A percentile compares a stretch with the other conserved stretches of the same genome.
Evolutionary conservation across 64 coral and sea anemone genomes (phyloP).

Genomic region (Platygyra sinensis): DNA sequence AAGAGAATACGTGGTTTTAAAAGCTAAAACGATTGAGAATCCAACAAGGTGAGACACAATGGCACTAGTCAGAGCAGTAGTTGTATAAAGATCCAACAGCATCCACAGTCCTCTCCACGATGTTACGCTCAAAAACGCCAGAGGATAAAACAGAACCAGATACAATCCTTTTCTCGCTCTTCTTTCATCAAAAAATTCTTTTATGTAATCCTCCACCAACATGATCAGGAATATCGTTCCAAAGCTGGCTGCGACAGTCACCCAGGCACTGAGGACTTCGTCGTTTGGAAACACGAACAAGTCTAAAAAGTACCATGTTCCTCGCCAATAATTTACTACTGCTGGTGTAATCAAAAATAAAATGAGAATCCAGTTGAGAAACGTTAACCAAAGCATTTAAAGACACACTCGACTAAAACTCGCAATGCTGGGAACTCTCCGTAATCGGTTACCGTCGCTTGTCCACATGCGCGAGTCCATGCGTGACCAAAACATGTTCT

Average conservation of each 20-base stretch:
- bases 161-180: neutral
- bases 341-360: neutral
- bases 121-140: neutral
- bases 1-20: conserved; percentile 20
- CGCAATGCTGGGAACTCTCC: too few relatives aligned
- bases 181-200: neutral
- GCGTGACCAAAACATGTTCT: too few relatives aligned
- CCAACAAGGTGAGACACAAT: conserved; percentile 15
- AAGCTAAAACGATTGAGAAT: neutral
- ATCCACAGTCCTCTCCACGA: conserved; percentile 68
- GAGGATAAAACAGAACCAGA: conserved; percentile 18
- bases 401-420: too few relatives aligned
- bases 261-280: neutral
- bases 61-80: neutral
- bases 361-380: neutral
- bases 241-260: neutral
- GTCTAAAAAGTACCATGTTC: conserved; percentile 48
- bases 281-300: conserved; percentile 17
- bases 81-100: conserved; percentile 28
- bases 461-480: too few relatives aligned
- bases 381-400: too few relatives aligned
- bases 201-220: conserved; percentile 2
- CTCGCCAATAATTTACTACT: conserved; percentile 42
- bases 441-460: too few relatives aligned
- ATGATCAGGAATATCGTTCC: neutral